These are phyloP conservation scores for Eupeodes luniger DNA, from an alignment of 2,888 invertebrate genomes.

Conservation along the genomic window DNA sequence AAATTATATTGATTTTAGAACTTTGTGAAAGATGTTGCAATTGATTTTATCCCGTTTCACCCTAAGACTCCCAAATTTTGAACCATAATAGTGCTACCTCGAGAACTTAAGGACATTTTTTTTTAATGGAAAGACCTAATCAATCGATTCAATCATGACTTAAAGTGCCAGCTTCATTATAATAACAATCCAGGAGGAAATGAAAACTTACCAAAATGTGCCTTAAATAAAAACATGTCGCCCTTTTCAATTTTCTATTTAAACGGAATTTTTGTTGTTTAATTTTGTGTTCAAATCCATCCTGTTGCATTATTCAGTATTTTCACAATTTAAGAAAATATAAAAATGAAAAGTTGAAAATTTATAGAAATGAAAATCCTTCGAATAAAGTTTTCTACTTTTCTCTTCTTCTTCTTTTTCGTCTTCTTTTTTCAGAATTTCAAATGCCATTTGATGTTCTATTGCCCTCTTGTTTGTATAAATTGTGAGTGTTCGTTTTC, in stretches of 20 bases:
- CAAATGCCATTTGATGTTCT: constrained; percentile 39
- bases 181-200: too few species aligned
- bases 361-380: constrained; percentile 73
- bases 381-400: constrained; percentile 64
- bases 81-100: too few species aligned
- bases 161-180: too few species aligned
- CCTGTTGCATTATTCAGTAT: constrained; percentile 19
- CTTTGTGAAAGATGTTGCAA: too few species aligned
- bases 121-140: too few species aligned
- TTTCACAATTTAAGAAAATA: constrained; percentile 37
- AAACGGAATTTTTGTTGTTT: background rate
- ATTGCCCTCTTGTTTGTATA: constrained; percentile 34
- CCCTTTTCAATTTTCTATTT: background rate
- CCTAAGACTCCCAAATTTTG: too few species aligned
- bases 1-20: too few species aligned
- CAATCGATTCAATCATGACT: too few species aligned
- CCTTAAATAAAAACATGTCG: background rate
- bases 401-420: constrained; percentile 11
- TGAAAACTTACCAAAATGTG: too few species aligned
- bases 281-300: constrained; percentile 10
- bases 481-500: constrained; percentile 44
- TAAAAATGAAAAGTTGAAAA: constrained; percentile 67
- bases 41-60: too few species aligned
- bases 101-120: too few species aligned
- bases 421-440: background rate